Evolutionary conservation across 2,797 vertebrate genomes (phyloP), one percentile per base, ranked within the genome.

Genomic region (Sibirionetta formosa): DNA sequence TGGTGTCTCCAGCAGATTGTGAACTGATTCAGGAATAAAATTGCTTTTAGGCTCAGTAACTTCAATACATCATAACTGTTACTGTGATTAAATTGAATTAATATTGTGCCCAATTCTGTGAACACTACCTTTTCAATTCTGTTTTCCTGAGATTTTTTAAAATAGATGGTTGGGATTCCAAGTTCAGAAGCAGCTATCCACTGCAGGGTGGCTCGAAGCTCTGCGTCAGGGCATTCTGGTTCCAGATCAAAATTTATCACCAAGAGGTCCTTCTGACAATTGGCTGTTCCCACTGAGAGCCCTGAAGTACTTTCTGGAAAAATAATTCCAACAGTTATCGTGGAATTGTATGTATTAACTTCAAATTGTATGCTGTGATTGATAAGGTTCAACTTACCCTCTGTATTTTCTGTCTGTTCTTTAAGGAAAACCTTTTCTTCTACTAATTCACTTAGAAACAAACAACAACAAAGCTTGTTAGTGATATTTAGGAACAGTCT

Each of bases 141-240:
- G 88, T 97, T 98, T 96, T 99, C 99, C 97, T 99, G 99, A 97
- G 99, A 99, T 97, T 99, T 99, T 96, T 98, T 99, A 97, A 99
- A 99, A 97, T 99, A 99, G 86, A 99, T 98, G 9, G 98, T 98
- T 31, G 99, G 98, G 54, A 99, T 98, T 27, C 99, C 99, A 19
- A 99, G 98, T 89, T 99, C 99, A 0, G 99, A 99, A 51, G 99
- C 99, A 1, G 99, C 99, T 15, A 99, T 99, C 99, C 99, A 99
- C 94, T 99, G 99, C 87, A 99, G 98, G 6, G 98, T 98, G 76
- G 98, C 98, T 88, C 99, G 98, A 48, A 99, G 97, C 96, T 99
- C 99, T 0, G 96, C 96, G 4, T 99, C 98, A 0, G 98, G 98
- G 57, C 98, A 97, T n/a, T 99, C 99, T 5, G 98, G 96, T 63